Percentiles rank a stretch among this genome's conserved stretches.
Conservation (phyloP, 1,140 invertebrate genomes). For the Pantala flavescens region DNA sequence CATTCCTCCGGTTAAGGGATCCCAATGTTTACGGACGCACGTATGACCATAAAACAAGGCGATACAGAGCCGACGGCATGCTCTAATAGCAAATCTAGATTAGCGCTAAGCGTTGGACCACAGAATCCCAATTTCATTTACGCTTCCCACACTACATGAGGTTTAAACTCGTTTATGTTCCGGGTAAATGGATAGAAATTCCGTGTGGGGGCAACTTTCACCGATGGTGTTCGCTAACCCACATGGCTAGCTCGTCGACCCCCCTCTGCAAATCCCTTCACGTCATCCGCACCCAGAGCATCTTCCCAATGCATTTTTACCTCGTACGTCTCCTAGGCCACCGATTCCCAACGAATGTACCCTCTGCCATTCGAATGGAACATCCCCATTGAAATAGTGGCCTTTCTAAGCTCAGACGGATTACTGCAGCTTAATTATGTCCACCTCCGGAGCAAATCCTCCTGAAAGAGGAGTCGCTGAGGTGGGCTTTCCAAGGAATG, state of each 20-base stretch:
- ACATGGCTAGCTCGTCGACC: not conserved
- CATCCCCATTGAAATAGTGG: not conserved
- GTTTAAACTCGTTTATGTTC: too few species aligned
- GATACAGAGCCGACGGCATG: not conserved
- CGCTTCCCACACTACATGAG: not conserved
- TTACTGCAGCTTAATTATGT: not conserved
- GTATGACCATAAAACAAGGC: not conserved
- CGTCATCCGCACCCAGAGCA: not conserved
- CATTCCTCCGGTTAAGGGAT: too few species aligned
- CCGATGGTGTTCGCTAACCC: not conserved
- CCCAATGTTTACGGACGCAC: too few species aligned
- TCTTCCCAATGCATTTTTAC: not conserved
- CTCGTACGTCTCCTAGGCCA: not conserved
- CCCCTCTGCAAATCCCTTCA: not conserved
- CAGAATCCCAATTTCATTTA: not conserved
- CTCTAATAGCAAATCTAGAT: constrained; percentile 3
- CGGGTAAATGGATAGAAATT: not conserved
- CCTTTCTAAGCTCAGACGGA: not conserved
- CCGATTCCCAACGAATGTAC: not conserved
- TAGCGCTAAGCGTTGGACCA: not conserved
- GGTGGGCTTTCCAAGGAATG: too few species aligned
- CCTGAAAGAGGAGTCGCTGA: not conserved
- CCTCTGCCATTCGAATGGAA: not conserved
- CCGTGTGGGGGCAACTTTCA: not conserved
- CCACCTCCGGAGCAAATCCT: not conserved